Evolutionary conservation across 2,797 vertebrate genomes (phyloP), one percentile per base, ranked within the genome.

Genomic region (Myotis daubentonii): DNA sequence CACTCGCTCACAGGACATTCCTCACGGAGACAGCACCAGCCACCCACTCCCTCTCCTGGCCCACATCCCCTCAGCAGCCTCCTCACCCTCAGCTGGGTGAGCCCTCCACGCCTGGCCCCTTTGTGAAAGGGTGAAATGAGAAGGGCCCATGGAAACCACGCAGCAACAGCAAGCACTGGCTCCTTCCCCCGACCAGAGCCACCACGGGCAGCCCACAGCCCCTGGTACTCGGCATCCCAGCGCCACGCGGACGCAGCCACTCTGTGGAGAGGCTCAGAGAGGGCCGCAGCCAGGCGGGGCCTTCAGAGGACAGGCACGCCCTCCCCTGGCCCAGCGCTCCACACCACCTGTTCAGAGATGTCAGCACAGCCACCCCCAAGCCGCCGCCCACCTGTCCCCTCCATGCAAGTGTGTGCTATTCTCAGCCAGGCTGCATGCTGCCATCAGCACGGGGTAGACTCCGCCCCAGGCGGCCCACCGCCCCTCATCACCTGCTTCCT

Each of bases 381-480:
- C 33, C 0, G 0, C 22, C 51, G 4, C 68, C 87, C 82, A 96
- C 82, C 94, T 83, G 92, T 88, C 53, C n/a, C 68, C 88, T 86
- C 30, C 13, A 51, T 30, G 41, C 65, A 75, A 57, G 60, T 80
- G 60, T 53, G 75, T 44, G 78, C 92, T 97, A 96, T 97, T 96
- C 97, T 95, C 84, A 93, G 96, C 89, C 36, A 38, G 41, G 44
- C 84, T 80, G 55, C 72, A 90, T 15, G 1, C 41, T 1, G 93
- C 57, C 89, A 25, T 41, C 30, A 87, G 86, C 85, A 49, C 7
- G 33, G 28, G 36, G 17, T 19, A 41, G 87, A 72, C 80, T 66
- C 92, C n/a, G 68, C 55, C 91, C 70, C 33, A 47, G 57, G 10
- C 22, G 30, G 38, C 25, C 60, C 3, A 0, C 53, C 84, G 70